phyloP scores from a whole-genome alignment of 2,797 vertebrate species.

The Anomalospiza imberbis region DNA sequence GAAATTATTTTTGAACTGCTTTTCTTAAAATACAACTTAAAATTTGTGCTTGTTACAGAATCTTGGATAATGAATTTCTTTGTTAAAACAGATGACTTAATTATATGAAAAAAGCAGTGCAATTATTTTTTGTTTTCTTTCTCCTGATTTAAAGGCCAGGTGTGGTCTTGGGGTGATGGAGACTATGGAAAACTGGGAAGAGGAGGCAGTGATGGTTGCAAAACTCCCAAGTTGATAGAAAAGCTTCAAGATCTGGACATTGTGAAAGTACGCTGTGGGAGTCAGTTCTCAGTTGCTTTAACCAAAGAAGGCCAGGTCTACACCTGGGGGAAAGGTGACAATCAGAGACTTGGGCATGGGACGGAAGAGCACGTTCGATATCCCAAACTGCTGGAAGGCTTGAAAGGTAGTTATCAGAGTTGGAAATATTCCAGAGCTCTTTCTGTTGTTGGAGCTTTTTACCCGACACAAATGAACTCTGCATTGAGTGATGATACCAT shows the following conservation, averaged over 20 bases:
- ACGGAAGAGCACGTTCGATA: conserved; percentile 96
- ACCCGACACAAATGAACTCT: accelerated
- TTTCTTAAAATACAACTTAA: background rate
- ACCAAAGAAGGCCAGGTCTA: conserved; percentile 97
- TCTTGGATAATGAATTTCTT: background rate
- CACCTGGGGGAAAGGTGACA: conserved; percentile 98
- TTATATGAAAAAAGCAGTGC: background rate
- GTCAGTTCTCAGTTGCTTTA: conserved; percentile 94
- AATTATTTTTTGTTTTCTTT: background rate
- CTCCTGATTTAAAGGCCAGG: conserved; percentile 81
- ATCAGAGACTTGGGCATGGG: conserved; percentile 95
- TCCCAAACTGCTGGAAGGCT: conserved; percentile 91
- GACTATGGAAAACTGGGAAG: conserved; percentile 97
- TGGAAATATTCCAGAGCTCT: background rate
- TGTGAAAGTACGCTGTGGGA: conserved; percentile 93
- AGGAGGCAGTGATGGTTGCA: conserved; percentile 96
- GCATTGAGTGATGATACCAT: background rate
- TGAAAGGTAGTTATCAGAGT: conserved; percentile 82
- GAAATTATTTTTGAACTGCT: background rate
- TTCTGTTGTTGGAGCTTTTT: background rate
- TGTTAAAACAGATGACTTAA: background rate
- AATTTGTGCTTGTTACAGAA: background rate
- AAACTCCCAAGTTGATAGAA: conserved; percentile 94
- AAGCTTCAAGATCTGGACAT: conserved; percentile 95
- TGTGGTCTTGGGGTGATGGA: conserved; percentile 99